phyloP scores from a whole-genome alignment of 2,113 vertebrate species.

The Mellivora capensis region DNA sequence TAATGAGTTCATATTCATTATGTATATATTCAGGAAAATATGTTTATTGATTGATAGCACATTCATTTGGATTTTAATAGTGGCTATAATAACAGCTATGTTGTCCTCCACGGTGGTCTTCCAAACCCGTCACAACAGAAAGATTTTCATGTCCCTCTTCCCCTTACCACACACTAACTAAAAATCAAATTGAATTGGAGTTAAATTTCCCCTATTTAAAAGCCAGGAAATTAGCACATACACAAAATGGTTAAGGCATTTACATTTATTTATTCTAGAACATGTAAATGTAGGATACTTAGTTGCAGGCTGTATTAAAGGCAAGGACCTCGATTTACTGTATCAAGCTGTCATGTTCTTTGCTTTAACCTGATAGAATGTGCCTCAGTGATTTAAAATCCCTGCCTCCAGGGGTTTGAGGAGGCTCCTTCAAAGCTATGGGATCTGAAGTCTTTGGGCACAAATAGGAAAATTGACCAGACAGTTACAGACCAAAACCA shows the following conservation, averaged over 20 bases:
- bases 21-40: slow-evolving; percentile 32
- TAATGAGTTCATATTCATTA: slow-evolving; percentile 37
- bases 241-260: background rate
- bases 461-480: background rate
- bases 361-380: background rate
- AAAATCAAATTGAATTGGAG: background rate
- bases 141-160: background rate
- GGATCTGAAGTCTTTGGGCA: background rate
- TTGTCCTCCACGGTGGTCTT: background rate
- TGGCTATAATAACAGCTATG: background rate
- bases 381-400: background rate
- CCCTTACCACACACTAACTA: background rate
- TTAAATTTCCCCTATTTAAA: background rate
- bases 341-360: background rate
- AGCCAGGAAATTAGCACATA: background rate
- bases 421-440: background rate
- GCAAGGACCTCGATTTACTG: rapidly evolving
- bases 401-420: background rate
- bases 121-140: background rate
- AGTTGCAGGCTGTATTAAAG: background rate
- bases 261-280: background rate
- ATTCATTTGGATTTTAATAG: slow-evolving; percentile 33
- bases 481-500: background rate
- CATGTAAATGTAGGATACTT: background rate
- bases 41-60: slow-evolving; percentile 16